A percentile compares a stretch with the other conserved stretches of the same genome.
These are phyloP conservation scores for Enhydra lutris DNA, from an alignment of 2,113 vertebrate genomes.

Conservation along the genomic window DNA sequence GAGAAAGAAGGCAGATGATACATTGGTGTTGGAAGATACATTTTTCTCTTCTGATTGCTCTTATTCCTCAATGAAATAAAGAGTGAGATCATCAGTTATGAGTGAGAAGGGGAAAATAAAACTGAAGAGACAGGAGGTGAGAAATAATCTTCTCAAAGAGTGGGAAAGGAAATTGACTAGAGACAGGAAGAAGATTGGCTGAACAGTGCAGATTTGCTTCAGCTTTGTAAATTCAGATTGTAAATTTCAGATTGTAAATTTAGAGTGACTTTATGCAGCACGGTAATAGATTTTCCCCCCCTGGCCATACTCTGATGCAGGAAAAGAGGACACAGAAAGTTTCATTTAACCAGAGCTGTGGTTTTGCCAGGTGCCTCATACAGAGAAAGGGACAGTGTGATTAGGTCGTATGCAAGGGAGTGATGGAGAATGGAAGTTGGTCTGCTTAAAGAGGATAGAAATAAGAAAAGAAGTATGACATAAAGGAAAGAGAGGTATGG, in stretches of 20 bases:
- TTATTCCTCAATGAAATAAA: conserved; percentile 2
- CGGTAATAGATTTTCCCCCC: background rate
- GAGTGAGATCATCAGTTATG: background rate
- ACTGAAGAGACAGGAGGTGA: conserved; percentile 32
- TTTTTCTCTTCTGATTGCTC: conserved; percentile 41
- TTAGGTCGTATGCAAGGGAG: background rate
- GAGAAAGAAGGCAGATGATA: background rate
- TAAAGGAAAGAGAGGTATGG: background rate
- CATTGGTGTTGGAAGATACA: background rate
- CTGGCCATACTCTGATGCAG: background rate
- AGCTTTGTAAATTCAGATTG: background rate
- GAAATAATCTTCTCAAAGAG: conserved; percentile 36
- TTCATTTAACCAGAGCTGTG: background rate
- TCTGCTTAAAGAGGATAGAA: background rate
- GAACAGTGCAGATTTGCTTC: background rate
- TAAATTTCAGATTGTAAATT: conserved; percentile 43
- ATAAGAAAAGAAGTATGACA: background rate
- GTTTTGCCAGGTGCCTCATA: background rate
- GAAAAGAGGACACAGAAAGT: background rate
- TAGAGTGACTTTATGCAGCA: background rate
- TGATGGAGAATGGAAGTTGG: background rate
- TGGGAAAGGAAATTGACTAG: conserved; percentile 24
- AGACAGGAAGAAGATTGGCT: conserved; percentile 22
- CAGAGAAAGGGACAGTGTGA: background rate
- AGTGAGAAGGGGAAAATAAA: background rate